A percentile compares a stretch with the other conserved stretches of the same genome.
phyloP scores from a whole-genome alignment of 1,140 invertebrate species.

The Chironomus tepperi region DNA sequence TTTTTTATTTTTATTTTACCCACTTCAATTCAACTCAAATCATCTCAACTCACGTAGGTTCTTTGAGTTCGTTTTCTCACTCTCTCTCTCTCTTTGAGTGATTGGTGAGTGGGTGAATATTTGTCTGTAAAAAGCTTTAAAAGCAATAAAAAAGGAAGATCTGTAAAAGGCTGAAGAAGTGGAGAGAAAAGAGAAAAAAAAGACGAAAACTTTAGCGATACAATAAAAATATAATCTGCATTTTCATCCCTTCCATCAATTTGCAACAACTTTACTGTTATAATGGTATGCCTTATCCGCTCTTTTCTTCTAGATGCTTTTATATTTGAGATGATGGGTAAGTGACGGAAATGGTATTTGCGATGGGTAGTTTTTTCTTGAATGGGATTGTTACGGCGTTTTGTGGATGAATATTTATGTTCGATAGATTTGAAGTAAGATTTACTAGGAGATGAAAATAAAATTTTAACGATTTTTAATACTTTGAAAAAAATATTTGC shows the following conservation, averaged over 20 bases:
- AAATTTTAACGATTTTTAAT: too few relatives aligned
- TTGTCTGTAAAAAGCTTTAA: constrained; percentile 1
- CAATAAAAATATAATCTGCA: constrained; percentile 14
- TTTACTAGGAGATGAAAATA: too few relatives aligned
- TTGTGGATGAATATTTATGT: too few relatives aligned
- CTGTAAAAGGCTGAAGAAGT: not conserved
- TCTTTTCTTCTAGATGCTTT: not conserved
- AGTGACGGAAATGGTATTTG: too few relatives aligned
- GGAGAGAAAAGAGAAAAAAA: not conserved
- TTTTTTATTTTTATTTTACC: too few relatives aligned
- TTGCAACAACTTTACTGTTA: constrained; percentile 3
- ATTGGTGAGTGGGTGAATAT: too few relatives aligned
- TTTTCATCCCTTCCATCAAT: constrained; percentile 1
- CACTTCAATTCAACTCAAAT: not conserved
- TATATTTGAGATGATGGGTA: too few relatives aligned
- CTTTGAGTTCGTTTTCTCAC: not conserved
- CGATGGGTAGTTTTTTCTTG: too few relatives aligned
- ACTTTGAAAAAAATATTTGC: too few relatives aligned
- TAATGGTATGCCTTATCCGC: not conserved
- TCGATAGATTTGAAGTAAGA: too few relatives aligned
- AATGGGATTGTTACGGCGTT: too few relatives aligned
- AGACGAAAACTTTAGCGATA: not conserved
- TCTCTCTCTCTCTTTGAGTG: not conserved
- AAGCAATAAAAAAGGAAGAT: not conserved
- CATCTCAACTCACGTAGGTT: not conserved